Evolutionary conservation across 2,113 vertebrate species (phyloP).

Genomic region (Montifringilla adamsi): DNA sequence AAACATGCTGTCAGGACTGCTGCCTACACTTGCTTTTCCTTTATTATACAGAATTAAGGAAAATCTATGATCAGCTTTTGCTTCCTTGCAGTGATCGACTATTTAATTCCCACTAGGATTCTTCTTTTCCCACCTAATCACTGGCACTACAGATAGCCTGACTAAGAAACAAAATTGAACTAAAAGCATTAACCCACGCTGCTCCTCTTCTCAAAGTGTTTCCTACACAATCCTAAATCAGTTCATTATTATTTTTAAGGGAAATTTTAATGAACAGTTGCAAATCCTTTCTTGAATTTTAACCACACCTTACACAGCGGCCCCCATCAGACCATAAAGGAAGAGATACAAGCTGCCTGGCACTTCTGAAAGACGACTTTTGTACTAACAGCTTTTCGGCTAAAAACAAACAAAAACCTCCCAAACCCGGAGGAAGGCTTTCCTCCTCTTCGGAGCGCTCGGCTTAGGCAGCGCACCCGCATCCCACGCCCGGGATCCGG

Average conservation of each 20-base stretch:
- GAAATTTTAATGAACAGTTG: neutral
- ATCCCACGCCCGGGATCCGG: neutral
- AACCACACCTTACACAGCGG: neutral
- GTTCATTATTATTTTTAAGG: neutral
- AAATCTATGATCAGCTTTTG: neutral
- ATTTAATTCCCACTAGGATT: constrained; percentile 35
- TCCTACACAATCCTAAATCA: neutral
- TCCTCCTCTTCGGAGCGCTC: neutral
- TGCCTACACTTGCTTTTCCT: neutral
- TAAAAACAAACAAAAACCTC: neutral
- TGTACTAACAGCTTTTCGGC: neutral
- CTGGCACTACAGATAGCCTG: neutral
- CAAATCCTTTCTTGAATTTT: neutral
- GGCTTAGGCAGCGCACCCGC: neutral
- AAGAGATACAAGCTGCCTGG: neutral
- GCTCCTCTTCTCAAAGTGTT: neutral
- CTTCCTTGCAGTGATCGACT: neutral
- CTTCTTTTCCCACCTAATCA: neutral
- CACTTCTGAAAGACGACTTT: neutral
- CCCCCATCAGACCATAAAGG: neutral
- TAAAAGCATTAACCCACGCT: neutral
- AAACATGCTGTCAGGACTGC: neutral
- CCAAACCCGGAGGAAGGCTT: neutral
- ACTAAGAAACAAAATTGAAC: neutral
- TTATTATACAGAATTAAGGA: neutral